These are phyloP conservation scores for Mesitornis unicolor DNA, from an alignment of 2,113 vertebrate genomes.

Conservation along the genomic window DNA sequence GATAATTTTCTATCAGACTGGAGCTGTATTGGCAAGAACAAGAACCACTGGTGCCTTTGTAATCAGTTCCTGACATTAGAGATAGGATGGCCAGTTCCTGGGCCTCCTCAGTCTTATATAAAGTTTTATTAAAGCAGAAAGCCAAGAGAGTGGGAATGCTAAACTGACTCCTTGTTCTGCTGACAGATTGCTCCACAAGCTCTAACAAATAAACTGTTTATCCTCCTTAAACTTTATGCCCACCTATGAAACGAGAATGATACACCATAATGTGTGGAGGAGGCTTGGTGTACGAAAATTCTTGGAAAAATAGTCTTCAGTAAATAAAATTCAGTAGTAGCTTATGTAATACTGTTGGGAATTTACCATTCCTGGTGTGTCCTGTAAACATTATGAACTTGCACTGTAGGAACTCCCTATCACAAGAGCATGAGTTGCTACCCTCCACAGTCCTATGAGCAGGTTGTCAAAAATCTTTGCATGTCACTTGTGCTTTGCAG, in stretches of 20 bases:
- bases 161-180: not conserved
- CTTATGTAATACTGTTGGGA: not conserved
- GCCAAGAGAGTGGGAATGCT: not conserved
- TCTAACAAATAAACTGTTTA: not conserved
- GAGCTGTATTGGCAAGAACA: conserved; percentile 16
- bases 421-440: not conserved
- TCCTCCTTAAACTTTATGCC: not conserved
- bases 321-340: not conserved
- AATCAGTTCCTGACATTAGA: conserved; percentile 40
- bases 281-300: not conserved
- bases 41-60: conserved; percentile 19
- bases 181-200: not conserved
- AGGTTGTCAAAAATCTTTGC: not conserved
- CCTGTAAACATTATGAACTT: not conserved
- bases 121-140: conserved; percentile 27
- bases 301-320: not conserved
- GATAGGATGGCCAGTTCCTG: not conserved
- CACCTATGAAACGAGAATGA: not conserved
- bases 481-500: rapidly evolving
- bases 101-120: conserved; percentile 36
- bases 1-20: conserved; percentile 9
- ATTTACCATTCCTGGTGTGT: not conserved
- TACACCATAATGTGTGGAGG: not conserved
- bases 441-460: not conserved
- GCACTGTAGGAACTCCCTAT: not conserved